These are phyloP conservation scores for Callithrix jacchus DNA, from an alignment of 2,113 vertebrate genomes.

Conservation along the genomic window DNA sequence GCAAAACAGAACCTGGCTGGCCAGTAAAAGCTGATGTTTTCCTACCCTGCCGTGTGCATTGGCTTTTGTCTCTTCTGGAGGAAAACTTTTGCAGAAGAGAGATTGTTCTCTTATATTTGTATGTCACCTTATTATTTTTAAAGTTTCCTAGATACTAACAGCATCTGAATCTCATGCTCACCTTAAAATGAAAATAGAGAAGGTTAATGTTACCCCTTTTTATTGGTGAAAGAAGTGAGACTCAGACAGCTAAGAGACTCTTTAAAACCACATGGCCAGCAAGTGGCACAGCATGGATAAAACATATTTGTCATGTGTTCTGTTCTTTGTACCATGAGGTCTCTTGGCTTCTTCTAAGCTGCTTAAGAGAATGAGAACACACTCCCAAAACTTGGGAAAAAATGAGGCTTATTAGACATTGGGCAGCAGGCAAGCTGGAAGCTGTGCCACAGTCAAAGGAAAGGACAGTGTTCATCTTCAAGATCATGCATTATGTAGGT, in stretches of 20 bases:
- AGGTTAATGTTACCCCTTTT: neutral
- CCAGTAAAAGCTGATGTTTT: conserved; percentile 3
- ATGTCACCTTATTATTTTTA: neutral
- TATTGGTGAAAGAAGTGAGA: neutral
- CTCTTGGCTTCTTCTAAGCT: neutral
- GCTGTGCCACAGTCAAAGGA: neutral
- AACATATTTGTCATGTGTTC: neutral
- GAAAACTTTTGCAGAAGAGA: conserved; percentile 36
- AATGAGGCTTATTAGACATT: neutral
- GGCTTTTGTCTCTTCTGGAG: neutral
- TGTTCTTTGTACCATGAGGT: neutral
- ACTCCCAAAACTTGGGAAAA: neutral
- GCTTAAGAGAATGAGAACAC: conserved; percentile 22
- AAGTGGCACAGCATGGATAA: neutral
- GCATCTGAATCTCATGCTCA: neutral
- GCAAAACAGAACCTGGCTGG: neutral
- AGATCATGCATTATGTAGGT: neutral
- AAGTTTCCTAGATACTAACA: neutral
- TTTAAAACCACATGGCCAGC: neutral
- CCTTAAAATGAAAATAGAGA: conserved; percentile 11
- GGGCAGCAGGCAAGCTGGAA: conserved; percentile 36
- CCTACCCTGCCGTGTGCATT: neutral
- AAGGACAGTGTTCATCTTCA: neutral
- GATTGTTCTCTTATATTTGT: neutral
- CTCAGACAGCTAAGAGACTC: neutral